These are phyloP conservation scores for Mellivora capensis DNA, from an alignment of 2,113 vertebrate genomes.

Conservation along the genomic window DNA sequence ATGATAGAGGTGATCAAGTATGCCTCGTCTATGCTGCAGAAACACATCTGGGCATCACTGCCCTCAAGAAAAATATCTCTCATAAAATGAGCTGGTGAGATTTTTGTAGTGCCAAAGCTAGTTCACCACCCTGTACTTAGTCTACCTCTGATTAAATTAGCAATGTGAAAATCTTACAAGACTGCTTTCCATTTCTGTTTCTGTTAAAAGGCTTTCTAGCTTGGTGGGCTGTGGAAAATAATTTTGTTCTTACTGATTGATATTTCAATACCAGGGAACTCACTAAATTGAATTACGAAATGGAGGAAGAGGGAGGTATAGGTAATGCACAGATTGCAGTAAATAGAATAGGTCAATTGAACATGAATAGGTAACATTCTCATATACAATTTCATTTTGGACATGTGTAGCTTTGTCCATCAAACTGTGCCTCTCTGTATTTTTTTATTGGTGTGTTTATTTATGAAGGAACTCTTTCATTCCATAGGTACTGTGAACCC, in stretches of 20 bases:
- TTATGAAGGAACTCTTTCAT: conserved; percentile 61
- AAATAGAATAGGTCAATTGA: neutral
- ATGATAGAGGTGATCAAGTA: neutral
- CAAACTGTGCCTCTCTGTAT: conserved; percentile 43
- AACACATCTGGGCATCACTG: neutral
- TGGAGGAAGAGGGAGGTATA: neutral
- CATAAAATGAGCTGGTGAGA: neutral
- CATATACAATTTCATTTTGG: conserved; percentile 45
- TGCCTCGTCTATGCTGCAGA: neutral
- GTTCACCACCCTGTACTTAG: neutral
- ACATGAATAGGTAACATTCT: neutral
- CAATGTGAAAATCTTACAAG: neutral
- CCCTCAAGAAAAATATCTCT: neutral
- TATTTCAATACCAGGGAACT: neutral
- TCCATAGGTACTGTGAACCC: conserved; percentile 96
- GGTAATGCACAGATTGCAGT: neutral
- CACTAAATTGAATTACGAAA: neutral
- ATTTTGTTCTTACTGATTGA: neutral
- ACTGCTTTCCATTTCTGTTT: neutral
- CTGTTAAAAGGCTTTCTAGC: neutral
- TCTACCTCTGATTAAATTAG: neutral
- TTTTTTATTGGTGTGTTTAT: conserved; percentile 30
- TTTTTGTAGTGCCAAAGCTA: neutral
- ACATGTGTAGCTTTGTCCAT: conserved; percentile 68
- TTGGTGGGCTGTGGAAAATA: neutral